Base-by-base conservation (phyloP, 2,113 vertebrate species). In the Ardeotis arabs region DNA sequence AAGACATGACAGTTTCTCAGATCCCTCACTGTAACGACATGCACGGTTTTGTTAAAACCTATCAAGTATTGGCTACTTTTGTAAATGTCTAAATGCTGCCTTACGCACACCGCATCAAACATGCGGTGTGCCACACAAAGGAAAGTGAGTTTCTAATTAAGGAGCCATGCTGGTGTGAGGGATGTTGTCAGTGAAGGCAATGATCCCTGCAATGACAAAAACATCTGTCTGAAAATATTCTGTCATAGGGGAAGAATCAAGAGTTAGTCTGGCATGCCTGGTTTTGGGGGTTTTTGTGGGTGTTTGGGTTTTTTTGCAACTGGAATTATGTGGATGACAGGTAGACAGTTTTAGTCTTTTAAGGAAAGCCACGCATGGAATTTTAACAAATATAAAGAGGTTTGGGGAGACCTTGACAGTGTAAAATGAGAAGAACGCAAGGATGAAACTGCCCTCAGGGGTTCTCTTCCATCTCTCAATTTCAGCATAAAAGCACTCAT, bases 161-260 rank as follows among this genome's bases (percentile, higher is more conserved):
- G 37, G 28, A 81, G n/a, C 7, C 58, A 33, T 0, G 0, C 21
- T 53, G 49, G 31, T 4, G 33, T n/a, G 20, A 78, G 12, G 29
- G 44, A 82, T 52, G 56, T 39, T 28, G 63, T 18, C 75, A 88
- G 52, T 80, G 67, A 90, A 82, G 66, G 60, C 55, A 68, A 73
- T 3, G 21, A 69, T 29, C 14, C 53, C 37, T 62, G 67, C 29
- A 69, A 63, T 12, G 44, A 66, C 52, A 77, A 49, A 84, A 79
- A 28, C 24, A 35, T 29, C 19, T 5, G 52, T 58, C 64, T 74
- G 67, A 60, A 90, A 90, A 35, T 37, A 53, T 2, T 66, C 21
- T 58, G 39, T 69, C 63, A 69, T 0, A 62, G 55, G 15, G 25
- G 47, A 87, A 84, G 56, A 79, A 83, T 27, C 24, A 63, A 67